Evolutionary conservation across 2,113 vertebrate species (phyloP).

Genomic region (Lutjanus erythropterus): DNA sequence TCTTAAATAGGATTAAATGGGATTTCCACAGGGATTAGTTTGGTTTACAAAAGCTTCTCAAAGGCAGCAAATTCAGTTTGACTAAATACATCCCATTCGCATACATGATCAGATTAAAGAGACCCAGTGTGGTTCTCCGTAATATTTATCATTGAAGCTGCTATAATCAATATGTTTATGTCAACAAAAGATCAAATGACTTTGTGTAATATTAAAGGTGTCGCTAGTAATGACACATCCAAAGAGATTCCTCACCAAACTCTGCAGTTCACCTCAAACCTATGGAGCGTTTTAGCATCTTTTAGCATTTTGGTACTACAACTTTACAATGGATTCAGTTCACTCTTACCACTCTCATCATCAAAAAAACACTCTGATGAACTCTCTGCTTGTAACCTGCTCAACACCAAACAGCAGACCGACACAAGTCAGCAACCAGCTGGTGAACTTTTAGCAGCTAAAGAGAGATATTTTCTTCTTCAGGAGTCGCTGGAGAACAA

Average conservation of each 20-base stretch:
- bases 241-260: neutral
- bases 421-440: neutral
- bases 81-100: conserved; percentile 26
- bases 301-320: neutral
- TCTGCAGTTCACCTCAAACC: neutral
- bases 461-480: neutral
- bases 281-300: neutral
- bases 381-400: neutral
- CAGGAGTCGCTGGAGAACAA: too few relatives aligned
- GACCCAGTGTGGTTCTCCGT: neutral
- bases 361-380: neutral
- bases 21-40: conserved; percentile 64
- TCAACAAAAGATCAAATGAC: neutral
- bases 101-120: conserved; percentile 23
- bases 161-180: conserved; percentile 5
- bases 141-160: neutral
- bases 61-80: conserved; percentile 47
- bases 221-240: neutral
- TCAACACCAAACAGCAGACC: neutral
- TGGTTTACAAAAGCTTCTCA: conserved; percentile 39
- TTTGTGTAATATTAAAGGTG: neutral
- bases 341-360: neutral
- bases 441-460: neutral
- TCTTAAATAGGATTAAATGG: conserved; percentile 62
- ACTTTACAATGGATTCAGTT: neutral